Evolutionary conservation across 2,797 vertebrate genomes (phyloP).

Genomic region (Danio albolineatus): DNA sequence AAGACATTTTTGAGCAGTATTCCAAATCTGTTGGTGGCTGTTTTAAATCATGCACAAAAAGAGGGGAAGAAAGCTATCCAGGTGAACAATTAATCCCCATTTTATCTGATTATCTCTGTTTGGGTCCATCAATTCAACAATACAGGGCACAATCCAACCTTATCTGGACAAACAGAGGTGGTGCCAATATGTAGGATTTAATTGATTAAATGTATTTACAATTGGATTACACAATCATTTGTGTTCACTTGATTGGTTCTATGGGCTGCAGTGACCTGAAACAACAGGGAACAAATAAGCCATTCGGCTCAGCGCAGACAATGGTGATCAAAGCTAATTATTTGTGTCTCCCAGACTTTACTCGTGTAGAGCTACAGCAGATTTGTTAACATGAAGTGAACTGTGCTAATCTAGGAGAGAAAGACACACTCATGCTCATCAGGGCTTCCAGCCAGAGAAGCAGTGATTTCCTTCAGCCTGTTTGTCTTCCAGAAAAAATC

Average conservation of each 20-base stretch:
- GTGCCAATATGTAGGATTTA: slow-evolving; percentile 16
- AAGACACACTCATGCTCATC: slow-evolving; percentile 24
- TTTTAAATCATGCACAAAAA: neutral
- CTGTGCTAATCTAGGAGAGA: slow-evolving; percentile 2
- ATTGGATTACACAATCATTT: slow-evolving; percentile 39
- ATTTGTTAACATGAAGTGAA: slow-evolving; percentile 19
- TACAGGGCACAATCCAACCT: slow-evolving; percentile 3
- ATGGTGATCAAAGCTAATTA: slow-evolving; percentile 9
- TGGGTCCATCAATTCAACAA: neutral
- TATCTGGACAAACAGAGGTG: slow-evolving; percentile 32
- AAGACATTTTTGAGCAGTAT: neutral
- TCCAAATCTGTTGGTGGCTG: neutral
- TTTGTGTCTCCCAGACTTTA: neutral
- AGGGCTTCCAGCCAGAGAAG: neutral
- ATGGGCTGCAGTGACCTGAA: slow-evolving; percentile 23
- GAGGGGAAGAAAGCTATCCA: slow-evolving; percentile 5
- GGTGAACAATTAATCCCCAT: slow-evolving; percentile 7
- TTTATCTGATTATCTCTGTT: slow-evolving; percentile 25
- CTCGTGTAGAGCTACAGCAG: neutral
- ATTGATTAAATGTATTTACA: slow-evolving; percentile 23
- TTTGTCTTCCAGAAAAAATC: neutral
- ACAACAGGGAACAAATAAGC: slow-evolving; percentile 23
- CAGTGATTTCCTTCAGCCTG: slow-evolving; percentile 11
- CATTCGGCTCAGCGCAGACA: slow-evolving; percentile 16
- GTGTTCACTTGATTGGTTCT: slow-evolving; percentile 29